phyloP scores from a whole-genome alignment of 23 tunicate genomes.

The Trididemnum nubilum region DNA sequence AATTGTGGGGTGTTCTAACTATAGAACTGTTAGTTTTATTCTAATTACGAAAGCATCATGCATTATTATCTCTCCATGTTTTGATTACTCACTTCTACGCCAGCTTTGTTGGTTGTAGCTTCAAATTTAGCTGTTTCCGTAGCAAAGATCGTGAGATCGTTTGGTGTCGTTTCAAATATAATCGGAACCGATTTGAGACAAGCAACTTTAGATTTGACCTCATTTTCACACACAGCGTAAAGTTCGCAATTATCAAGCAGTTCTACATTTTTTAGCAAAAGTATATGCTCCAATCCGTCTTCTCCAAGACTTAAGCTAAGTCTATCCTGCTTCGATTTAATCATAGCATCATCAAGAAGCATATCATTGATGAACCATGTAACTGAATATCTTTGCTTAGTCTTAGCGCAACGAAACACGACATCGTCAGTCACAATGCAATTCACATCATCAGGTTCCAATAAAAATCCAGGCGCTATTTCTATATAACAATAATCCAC shows the following conservation, averaged over 20 bases:
- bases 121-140: constrained; percentile 69
- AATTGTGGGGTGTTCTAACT: too few relatives aligned
- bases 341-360: constrained; percentile 27
- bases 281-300: constrained; percentile 38
- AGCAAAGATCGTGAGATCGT: constrained; percentile 40
- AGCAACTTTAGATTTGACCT: constrained; percentile 30
- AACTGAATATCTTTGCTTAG: constrained; percentile 56
- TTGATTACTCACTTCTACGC: constrained; percentile 60
- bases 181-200: constrained; percentile 63
- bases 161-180: constrained; percentile 59
- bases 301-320: constrained; percentile 1
- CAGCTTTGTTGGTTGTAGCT: constrained; percentile 72
- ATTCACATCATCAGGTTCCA: constrained; percentile 52
- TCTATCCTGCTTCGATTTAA: constrained; percentile 31
- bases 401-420: constrained; percentile 53
- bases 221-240: constrained; percentile 57
- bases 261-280: constrained; percentile 43
- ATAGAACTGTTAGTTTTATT: too few relatives aligned
- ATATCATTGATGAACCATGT: constrained; percentile 52
- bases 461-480: constrained; percentile 74
- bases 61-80: too few relatives aligned
- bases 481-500: constrained; percentile 33
- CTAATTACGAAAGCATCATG: too few relatives aligned
- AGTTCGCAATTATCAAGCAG: constrained; percentile 48
- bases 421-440: constrained; percentile 70